These are phyloP conservation scores for Ptiloglossa arizonensis DNA, from an alignment of 1,140 invertebrate species.

Conservation along the genomic window DNA sequence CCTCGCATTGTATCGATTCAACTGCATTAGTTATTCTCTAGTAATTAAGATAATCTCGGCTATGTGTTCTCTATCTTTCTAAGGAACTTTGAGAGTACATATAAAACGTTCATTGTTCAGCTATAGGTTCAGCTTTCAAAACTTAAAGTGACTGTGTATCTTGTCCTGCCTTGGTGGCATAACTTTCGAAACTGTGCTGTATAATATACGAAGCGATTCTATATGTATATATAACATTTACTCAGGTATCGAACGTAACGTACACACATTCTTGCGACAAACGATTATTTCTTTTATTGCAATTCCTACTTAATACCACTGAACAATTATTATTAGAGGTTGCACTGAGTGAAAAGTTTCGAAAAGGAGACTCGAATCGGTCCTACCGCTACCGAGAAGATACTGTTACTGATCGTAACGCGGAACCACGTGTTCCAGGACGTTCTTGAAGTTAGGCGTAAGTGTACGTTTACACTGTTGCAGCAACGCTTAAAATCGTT, in stretches of 20 bases:
- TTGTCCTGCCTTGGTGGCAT: not conserved
- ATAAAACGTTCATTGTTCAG: slow-evolving; percentile 20
- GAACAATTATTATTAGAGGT: not conserved
- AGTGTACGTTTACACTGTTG: not conserved
- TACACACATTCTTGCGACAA: slow-evolving; percentile 2
- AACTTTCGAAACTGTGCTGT: not conserved
- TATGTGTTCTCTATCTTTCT: slow-evolving; percentile 16
- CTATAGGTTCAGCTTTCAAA: slow-evolving; percentile 4
- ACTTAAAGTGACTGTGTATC: not conserved
- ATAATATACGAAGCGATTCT: not conserved
- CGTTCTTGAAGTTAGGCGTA: slow-evolving; percentile 23
- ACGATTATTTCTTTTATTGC: not conserved
- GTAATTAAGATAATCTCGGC: slow-evolving; percentile 19
- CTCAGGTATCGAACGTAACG: slow-evolving; percentile 4
- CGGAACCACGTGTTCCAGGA: slow-evolving; percentile 17
- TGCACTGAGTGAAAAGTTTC: not conserved
- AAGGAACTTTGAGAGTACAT: slow-evolving; percentile 46
- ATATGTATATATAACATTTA: not conserved
- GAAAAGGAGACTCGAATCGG: slow-evolving; percentile 1
- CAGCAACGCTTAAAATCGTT: not conserved
- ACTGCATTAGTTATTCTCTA: slow-evolving; percentile 24
- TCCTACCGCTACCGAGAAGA: not conserved
- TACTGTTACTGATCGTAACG: too few species aligned
- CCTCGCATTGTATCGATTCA: slow-evolving; percentile 31
- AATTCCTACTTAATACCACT: not conserved